Percentiles rank a stretch among this genome's conserved stretches.
These are phyloP conservation scores for Polymixis lichenea DNA, from an alignment of 2,888 invertebrate species.

Conservation along the genomic window DNA sequence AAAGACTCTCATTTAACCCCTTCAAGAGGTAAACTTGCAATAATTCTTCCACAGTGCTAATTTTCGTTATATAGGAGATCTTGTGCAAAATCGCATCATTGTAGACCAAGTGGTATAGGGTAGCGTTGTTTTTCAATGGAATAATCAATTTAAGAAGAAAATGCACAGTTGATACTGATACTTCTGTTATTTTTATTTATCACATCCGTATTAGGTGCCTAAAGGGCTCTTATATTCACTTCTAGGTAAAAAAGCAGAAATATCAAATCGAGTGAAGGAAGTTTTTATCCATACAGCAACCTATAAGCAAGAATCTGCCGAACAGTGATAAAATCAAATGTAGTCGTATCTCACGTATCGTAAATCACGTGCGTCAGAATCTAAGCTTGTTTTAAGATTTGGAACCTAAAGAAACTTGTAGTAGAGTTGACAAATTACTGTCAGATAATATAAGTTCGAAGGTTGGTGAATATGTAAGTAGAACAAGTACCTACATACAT, in stretches of 20 bases:
- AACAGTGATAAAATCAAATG: not conserved
- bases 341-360: not conserved
- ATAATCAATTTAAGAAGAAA: too few relatives aligned
- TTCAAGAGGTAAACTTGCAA: not conserved
- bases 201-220: not conserved
- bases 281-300: not conserved
- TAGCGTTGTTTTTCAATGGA: too few relatives aligned
- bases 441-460: too few relatives aligned
- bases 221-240: not conserved
- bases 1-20: not conserved
- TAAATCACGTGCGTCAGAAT: not conserved
- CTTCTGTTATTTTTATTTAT: not conserved
- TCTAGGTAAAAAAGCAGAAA: not conserved
- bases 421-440: too few relatives aligned
- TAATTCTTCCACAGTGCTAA: not conserved
- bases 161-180: too few relatives aligned
- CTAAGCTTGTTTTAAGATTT: not conserved
- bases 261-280: not conserved
- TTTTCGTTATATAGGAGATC: not conserved
- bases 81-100: too few relatives aligned
- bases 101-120: too few relatives aligned
- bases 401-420: not conserved
- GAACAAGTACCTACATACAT: not conserved
- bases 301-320: not conserved
- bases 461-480: too few relatives aligned